Evolutionary conservation across 1,140 invertebrate genomes (phyloP), one percentile per base, ranked within the genome.

Genomic region (Acromyrmex charruanus): DNA sequence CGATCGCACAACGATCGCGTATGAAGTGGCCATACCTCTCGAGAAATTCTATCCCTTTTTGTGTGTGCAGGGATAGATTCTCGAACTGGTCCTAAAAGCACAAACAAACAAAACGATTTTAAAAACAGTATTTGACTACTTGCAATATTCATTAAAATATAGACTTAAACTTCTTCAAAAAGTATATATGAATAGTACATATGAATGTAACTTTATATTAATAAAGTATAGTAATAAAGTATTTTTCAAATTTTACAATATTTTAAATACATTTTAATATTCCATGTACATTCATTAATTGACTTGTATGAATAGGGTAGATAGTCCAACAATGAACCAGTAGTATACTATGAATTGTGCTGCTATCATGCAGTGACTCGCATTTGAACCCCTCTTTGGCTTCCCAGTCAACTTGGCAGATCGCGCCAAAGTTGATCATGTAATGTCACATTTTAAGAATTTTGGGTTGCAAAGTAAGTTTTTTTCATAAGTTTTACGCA

Each of bases 21-120:
- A 99, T 97, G 93, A 99, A 99, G 94, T 98, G 98, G 87, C 98
- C 98, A 96, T 98, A 99, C 96, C 97, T 97, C 94, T 99, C 99
- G 94, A 99, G 96, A 96, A 99, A 99, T 91, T 99, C 99, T 92
- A 99, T 99, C 93, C 99, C 99, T 96, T 99, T 99, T 94, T 99
- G 97, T 91, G 99, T 99, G 95, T 99, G 99, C 90, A 97, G 96
- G 91, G 98, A 97, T 95, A 99, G 97, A 96, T 98, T 98, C 93
- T 99, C 99, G 96, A 98, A 99, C 96, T 99, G 99, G 96, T 99
- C 99, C 99, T 99, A 75, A 21, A 85, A 85, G 14, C 39, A 84
- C 3, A 80, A 2, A 55, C 6, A 51, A 16, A 63, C 14, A 12
- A 74, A 53, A 74, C 7, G n/a, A 84, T 35, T 49, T 2, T 39